Evolutionary conservation across 1,140 invertebrate species (phyloP).

Genomic region (Brachionus plicatilis): DNA sequence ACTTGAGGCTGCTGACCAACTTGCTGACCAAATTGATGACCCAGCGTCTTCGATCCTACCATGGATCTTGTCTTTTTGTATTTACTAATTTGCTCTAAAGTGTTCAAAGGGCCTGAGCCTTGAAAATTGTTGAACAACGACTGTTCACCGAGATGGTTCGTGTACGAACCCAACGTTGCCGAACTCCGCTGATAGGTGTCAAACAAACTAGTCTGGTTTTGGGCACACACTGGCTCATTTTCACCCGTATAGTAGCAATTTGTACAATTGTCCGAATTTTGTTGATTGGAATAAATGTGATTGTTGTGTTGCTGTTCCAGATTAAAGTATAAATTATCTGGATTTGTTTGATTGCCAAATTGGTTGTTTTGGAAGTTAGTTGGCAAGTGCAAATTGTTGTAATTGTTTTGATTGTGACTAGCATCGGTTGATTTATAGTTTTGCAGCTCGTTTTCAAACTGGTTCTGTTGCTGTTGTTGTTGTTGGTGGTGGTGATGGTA

Average conservation of each 20-base stretch:
- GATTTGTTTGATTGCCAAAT: not conserved
- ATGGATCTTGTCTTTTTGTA: not conserved
- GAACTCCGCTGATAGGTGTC: not conserved
- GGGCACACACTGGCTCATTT: not conserved
- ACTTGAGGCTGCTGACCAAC: not conserved
- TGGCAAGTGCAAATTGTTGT: not conserved
- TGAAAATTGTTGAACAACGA: not conserved
- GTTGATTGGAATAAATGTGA: not conserved
- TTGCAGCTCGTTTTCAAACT: not conserved
- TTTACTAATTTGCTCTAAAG: not conserved
- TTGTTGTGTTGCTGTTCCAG: not conserved
- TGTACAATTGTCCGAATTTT: not conserved
- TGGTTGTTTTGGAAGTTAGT: not conserved
- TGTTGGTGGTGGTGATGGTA: not conserved
- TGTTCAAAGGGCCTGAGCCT: not conserved
- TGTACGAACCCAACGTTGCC: not conserved
- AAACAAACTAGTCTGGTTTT: not conserved
- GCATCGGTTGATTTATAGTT: not conserved
- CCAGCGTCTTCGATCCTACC: not conserved
- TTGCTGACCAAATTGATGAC: too few species aligned
- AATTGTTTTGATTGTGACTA: not conserved
- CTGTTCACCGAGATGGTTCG: not conserved
- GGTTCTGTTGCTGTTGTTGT: slow-evolving; percentile 12
- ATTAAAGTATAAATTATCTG: not conserved
- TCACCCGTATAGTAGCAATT: not conserved